Evolutionary conservation across 2,888 invertebrate genomes (phyloP).

Genomic region (Crossocerus cetratus): DNA sequence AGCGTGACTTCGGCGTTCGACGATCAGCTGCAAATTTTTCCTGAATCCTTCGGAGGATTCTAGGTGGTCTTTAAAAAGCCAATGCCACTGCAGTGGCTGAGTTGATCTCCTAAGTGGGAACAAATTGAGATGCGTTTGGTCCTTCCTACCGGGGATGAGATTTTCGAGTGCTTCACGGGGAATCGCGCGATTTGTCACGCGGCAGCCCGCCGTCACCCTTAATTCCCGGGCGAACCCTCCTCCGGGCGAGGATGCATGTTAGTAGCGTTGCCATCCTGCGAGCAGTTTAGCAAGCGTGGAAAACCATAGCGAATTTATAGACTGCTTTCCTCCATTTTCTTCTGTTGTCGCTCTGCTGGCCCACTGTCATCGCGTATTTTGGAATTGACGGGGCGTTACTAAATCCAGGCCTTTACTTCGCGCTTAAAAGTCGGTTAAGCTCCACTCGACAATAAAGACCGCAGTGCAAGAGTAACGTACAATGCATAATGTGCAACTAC

Average conservation of each 20-base stretch:
- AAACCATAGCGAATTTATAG: constrained; percentile 69
- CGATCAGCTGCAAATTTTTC: too few relatives aligned
- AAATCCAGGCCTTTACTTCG: constrained; percentile 37
- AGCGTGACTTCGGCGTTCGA: too few relatives aligned
- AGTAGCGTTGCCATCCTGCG: constrained; percentile 23
- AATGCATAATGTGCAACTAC: too few relatives aligned
- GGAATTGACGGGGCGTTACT: constrained; percentile 60
- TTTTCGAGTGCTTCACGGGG: constrained; percentile 46
- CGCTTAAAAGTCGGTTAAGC: not conserved
- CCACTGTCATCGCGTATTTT: constrained; percentile 50
- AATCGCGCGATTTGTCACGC: constrained; percentile 60
- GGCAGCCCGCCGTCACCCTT: constrained; percentile 33
- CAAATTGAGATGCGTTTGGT: constrained; percentile 32
- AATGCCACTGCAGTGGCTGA: not conserved
- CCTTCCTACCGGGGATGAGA: not conserved
- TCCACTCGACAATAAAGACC: not conserved
- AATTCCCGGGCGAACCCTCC: constrained; percentile 30
- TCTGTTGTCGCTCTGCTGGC: constrained; percentile 21
- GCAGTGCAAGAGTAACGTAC: not conserved
- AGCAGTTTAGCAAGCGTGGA: constrained; percentile 56
- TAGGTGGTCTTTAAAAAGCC: not conserved
- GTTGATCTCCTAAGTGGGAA: constrained; percentile 20
- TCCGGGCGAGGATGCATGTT: not conserved
- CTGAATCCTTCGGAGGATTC: too few relatives aligned
- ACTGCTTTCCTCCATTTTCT: constrained; percentile 44